Evolutionary conservation across 1,140 invertebrate species (phyloP).

Genomic region (Drosophila kurseongensis): DNA sequence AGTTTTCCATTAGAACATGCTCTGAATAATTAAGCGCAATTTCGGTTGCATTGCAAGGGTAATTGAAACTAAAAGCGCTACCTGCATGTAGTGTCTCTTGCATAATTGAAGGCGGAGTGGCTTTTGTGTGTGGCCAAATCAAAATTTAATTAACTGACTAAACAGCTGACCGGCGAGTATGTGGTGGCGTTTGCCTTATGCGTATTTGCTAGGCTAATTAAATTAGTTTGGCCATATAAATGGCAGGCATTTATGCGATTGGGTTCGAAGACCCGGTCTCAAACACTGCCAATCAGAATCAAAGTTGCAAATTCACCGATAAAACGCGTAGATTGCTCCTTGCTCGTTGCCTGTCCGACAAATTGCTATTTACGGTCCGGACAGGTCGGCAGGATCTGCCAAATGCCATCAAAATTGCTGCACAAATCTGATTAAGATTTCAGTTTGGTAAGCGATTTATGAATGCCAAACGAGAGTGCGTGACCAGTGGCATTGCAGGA

Average conservation of each 20-base stretch:
- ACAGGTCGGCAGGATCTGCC: constrained; percentile 24
- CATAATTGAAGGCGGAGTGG: constrained; percentile 38
- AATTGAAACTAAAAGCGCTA: constrained; percentile 50
- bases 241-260: constrained; percentile 10
- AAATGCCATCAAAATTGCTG: constrained; percentile 61
- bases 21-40: constrained; percentile 49
- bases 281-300: constrained; percentile 45
- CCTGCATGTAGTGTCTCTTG: constrained; percentile 9
- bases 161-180: constrained; percentile 27
- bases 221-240: constrained; percentile 50
- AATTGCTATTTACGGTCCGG: constrained; percentile 67
- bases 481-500: constrained; percentile 23
- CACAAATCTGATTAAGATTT: constrained; percentile 76
- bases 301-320: constrained; percentile 40
- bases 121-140: constrained; percentile 37
- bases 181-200: constrained; percentile 21
- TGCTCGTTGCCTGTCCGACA: constrained; percentile 28
- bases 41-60: constrained; percentile 26
- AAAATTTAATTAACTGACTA: constrained; percentile 68
- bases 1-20: constrained; percentile 29
- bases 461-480: constrained; percentile 55
- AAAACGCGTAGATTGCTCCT: constrained; percentile 42
- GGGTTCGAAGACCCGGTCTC: not conserved
- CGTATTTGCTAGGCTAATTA: constrained; percentile 33
- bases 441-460: constrained; percentile 72